Conservation (phyloP, 2,113 vertebrate species). For the Lophius piscatorius region DNA sequence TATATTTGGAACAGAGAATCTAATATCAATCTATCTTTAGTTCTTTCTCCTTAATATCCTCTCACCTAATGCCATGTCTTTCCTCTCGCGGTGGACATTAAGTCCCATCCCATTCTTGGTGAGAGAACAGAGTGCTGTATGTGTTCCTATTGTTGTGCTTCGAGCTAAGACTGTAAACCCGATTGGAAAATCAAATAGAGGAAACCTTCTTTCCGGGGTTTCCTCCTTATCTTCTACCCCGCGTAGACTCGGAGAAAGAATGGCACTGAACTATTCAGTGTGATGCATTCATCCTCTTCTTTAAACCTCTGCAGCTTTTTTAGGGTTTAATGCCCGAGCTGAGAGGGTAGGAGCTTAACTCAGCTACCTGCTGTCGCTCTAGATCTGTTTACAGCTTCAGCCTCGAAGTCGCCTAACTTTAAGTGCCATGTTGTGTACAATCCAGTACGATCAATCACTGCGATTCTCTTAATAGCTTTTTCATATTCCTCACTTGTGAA, state of each 20-base stretch:
- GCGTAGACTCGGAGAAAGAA: neutral
- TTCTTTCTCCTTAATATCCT: slow-evolving; percentile 19
- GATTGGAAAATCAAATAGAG: neutral
- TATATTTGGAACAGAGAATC: slow-evolving; percentile 26
- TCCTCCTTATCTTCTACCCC: slow-evolving; percentile 1
- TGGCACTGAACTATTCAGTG: neutral
- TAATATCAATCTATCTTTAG: slow-evolving; percentile 14
- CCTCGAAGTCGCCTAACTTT: slow-evolving; percentile 50
- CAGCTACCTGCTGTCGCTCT: slow-evolving; percentile 37
- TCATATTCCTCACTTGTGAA: slow-evolving; percentile 34
- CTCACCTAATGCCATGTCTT: slow-evolving; percentile 3
- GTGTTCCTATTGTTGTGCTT: slow-evolving; percentile 5
- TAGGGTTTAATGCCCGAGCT: neutral
- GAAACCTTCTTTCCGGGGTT: neutral
- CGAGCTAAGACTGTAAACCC: neutral
- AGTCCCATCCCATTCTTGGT: slow-evolving; percentile 26
- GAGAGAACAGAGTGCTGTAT: no score
- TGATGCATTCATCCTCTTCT: neutral
- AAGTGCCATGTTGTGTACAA: slow-evolving; percentile 64
- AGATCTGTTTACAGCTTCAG: slow-evolving; percentile 69
- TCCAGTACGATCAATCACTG: slow-evolving; percentile 53
- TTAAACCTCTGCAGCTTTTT: slow-evolving; percentile 17
- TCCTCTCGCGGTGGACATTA: slow-evolving; percentile 8
- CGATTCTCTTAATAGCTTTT: slow-evolving; percentile 29
- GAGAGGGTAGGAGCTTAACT: slow-evolving; percentile 12